A percentile compares a stretch with the other conserved stretches of the same genome.
These are phyloP conservation scores for Isurus oxyrinchus DNA, from an alignment of 2,113 vertebrate genomes.

Conservation along the genomic window DNA sequence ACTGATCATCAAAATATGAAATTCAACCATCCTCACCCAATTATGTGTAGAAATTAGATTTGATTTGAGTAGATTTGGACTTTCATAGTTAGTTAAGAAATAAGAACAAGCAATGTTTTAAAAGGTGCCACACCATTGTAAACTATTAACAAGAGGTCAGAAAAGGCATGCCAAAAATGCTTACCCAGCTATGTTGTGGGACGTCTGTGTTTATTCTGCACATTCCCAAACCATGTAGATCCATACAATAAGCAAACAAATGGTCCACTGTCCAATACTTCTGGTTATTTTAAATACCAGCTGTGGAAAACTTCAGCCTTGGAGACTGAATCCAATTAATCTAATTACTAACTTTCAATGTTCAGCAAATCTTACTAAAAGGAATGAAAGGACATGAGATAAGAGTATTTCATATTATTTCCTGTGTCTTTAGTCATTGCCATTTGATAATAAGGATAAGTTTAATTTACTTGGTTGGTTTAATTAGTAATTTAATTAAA, in stretches of 20 bases:
- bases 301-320: not conserved
- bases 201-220: constrained; percentile 20
- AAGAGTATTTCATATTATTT: not conserved
- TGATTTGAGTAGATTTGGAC: not conserved
- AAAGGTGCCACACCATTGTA: constrained; percentile 26
- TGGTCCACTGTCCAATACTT: not conserved
- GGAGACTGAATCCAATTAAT: not conserved
- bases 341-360: not conserved
- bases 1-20: not conserved
- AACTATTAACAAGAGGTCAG: constrained; percentile 21
- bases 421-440: not conserved
- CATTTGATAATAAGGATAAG: not conserved
- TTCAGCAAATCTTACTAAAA: not conserved
- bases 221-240: not conserved
- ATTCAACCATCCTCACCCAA: not conserved
- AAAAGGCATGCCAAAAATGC: constrained; percentile 23
- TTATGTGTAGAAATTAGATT: not conserved
- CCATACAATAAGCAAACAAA: constrained; percentile 4
- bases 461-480: not conserved
- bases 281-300: not conserved
- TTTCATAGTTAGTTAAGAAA: too few species aligned
- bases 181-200: constrained; percentile 5
- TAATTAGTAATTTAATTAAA: not conserved
- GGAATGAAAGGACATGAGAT: not conserved
- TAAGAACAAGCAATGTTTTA: not conserved